Evolutionary conservation across 2,797 vertebrate species (phyloP).

Genomic region (Sphenodon punctatus): DNA sequence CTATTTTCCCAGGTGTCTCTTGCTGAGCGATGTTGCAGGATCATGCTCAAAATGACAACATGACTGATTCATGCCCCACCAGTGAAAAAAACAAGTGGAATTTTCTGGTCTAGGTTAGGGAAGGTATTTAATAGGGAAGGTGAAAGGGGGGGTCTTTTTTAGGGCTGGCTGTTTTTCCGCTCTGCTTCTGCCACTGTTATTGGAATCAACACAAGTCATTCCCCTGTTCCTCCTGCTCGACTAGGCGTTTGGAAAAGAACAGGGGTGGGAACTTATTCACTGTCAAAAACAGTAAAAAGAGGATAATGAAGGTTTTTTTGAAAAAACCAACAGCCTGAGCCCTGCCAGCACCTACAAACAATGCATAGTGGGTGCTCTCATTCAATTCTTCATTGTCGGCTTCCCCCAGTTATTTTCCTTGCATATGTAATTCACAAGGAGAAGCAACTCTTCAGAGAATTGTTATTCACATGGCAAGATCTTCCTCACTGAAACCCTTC

Average conservation of each 20-base stretch:
- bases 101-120: background rate
- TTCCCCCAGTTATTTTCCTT: background rate
- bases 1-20: too few relatives aligned
- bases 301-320: background rate
- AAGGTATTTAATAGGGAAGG: background rate
- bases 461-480: background rate
- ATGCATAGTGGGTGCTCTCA: fast-evolving
- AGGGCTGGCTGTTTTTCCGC: background rate
- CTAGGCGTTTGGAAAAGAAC: background rate
- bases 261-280: background rate
- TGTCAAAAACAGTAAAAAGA: background rate
- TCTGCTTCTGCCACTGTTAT: background rate
- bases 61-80: background rate
- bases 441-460: background rate
- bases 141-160: background rate
- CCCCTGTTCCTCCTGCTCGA: background rate
- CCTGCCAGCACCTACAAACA: background rate
- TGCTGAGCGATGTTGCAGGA: background rate
- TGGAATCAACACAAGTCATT: background rate
- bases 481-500: background rate
- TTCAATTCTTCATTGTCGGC: fast-evolving
- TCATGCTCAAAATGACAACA: background rate
- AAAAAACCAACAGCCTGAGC: background rate
- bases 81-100: background rate
- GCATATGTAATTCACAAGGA: background rate